phyloP scores from a whole-genome alignment of 2,113 vertebrate genomes.

The Apteryx owenii region DNA sequence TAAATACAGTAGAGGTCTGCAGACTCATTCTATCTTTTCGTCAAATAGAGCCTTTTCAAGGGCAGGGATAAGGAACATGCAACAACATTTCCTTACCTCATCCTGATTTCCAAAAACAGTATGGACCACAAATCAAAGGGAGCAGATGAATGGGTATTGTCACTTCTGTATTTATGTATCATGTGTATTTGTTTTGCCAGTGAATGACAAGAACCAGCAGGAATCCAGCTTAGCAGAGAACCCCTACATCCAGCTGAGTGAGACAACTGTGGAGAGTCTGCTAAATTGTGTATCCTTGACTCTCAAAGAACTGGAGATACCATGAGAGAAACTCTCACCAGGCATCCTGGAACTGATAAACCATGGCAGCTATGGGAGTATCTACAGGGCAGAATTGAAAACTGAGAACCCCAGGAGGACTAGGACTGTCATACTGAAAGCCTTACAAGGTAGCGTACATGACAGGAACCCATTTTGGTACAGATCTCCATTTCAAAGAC shows the following conservation, averaged over 20 bases:
- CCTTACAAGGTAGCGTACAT: conserved; percentile 49
- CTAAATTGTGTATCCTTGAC: conserved; percentile 15
- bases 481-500: neutral
- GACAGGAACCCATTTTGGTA: neutral
- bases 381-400: conserved; percentile 61
- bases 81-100: neutral
- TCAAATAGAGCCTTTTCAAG: neutral
- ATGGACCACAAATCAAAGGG: neutral
- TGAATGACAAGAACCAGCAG: neutral
- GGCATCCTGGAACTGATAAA: conserved; percentile 53
- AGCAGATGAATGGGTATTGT: neutral
- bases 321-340: conserved; percentile 62
- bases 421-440: conserved; percentile 71
- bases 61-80: neutral
- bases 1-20: neutral
- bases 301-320: conserved; percentile 71
- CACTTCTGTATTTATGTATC: neutral
- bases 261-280: conserved; percentile 64
- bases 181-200: conserved; percentile 14
- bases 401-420: neutral
- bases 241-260: conserved; percentile 34
- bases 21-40: neutral
- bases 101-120: neutral
- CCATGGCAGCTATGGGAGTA: conserved; percentile 54
- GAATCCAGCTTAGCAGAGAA: neutral